Base-by-base conservation (phyloP, 1,140 invertebrate species). In the Halesus radiatus region DNA sequence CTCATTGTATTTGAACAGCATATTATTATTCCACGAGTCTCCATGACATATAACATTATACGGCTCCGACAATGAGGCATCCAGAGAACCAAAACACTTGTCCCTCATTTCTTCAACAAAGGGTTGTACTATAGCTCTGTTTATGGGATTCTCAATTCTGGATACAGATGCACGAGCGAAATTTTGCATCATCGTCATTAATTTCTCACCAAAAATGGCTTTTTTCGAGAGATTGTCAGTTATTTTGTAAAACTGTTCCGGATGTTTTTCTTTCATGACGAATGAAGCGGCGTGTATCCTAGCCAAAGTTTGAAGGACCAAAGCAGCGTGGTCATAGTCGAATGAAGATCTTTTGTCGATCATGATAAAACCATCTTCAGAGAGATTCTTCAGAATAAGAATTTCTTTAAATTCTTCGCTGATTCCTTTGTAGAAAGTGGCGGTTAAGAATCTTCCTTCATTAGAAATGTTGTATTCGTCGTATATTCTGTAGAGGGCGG, bases 321-420 rank as follows among this genome's bases (percentile, higher is more conserved):
- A 78, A 20, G 87, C 87, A 0, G 90, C 85, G 74, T 90, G 89
- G 1, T 88, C 84, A 8, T 89, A 81, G 54, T 91, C 85, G 1
- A 92, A 81, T 1, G 90, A 90, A 75, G 87, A 85, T 23, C 87
- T 84, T 66, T 91, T 86, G 82, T 92, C 89, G 3, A 84, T 87
- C 88, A 92, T 92, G 15, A 85, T 86, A 78, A 90, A 92, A 3
- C 89, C 90, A n/a, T 84, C 85, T 13, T 85, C 84, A 10, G 83
- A 80, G 13, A 92, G 81, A 82, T 93, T 92, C 75, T 92, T 91
- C 85, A 93, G 87, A 3, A 89, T 87, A 1, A 91, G 86, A 13
- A 90, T 20, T 32, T 83, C 81, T 52, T 76, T 53, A 1, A 29
- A 20, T 92, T 93, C 45, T 53, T 74, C 78, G 10, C 23, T 22